A percentile compares a stretch with the other conserved stretches of the same genome.
Conservation (phyloP, 2,113 vertebrate genomes). For the Channa maculata region DNA sequence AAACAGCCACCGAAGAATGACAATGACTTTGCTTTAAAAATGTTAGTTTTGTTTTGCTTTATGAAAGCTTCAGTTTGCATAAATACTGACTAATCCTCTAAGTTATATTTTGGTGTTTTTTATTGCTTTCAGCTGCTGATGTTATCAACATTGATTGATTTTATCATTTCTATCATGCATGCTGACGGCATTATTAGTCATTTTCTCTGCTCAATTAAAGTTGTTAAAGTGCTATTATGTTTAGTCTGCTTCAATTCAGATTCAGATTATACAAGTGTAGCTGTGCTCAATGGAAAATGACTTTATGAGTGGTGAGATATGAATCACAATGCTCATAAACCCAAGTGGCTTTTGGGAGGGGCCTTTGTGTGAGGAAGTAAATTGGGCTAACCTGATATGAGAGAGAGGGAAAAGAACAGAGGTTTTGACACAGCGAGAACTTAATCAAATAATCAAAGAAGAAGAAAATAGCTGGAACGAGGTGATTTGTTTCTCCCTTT, state of each 20-base stretch:
- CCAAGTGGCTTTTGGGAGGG: constrained; percentile 4
- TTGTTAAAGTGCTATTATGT: constrained; percentile 25
- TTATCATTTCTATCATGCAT: constrained; percentile 32
- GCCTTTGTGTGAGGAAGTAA: background rate
- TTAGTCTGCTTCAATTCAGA: constrained; percentile 52
- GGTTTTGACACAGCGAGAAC: constrained; percentile 18
- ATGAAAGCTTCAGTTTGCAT: no score
- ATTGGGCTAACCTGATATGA: constrained; percentile 16
- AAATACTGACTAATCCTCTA: background rate
- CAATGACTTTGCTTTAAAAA: no score
- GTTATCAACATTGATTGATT: constrained; percentile 19
- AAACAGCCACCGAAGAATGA: background rate
- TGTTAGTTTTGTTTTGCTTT: no score
- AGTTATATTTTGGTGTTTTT: background rate
- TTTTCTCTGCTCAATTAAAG: constrained; percentile 35
- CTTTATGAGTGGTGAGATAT: constrained; percentile 25
- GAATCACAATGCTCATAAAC: background rate
- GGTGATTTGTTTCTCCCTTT: constrained; percentile 30
- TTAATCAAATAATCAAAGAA: constrained; percentile 51
- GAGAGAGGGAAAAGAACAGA: constrained; percentile 12
- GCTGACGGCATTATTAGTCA: constrained; percentile 18
- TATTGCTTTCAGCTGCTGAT: constrained; percentile 19
- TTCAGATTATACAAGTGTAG: constrained; percentile 33
- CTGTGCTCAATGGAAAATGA: constrained; percentile 42
- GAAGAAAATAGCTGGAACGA: constrained; percentile 41